Conservation (phyloP, 1,140 invertebrate species). For the Drosophila auraria region DNA sequence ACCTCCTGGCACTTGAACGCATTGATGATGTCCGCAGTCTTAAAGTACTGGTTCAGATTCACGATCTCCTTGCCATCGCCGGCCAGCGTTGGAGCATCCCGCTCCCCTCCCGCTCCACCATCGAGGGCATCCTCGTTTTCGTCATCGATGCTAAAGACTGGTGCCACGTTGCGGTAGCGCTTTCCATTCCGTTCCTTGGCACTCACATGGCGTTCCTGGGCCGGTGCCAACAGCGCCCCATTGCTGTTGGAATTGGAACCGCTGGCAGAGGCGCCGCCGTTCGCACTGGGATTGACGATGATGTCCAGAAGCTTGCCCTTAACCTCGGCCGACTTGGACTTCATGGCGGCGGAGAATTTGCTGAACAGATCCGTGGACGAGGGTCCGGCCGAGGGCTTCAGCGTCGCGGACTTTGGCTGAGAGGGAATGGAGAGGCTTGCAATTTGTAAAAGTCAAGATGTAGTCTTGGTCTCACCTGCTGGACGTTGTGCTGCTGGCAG, state of each 20-base stretch:
- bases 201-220: slow-evolving; percentile 91
- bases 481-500: slow-evolving; percentile 86
- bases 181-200: slow-evolving; percentile 92
- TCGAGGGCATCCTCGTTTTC: slow-evolving; percentile 90
- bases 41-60: slow-evolving; percentile 90
- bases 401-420: slow-evolving; percentile 48
- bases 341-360: slow-evolving; percentile 92
- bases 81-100: slow-evolving; percentile 50
- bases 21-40: slow-evolving; percentile 93
- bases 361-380: slow-evolving; percentile 90
- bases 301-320: slow-evolving; percentile 97
- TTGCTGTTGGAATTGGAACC: slow-evolving; percentile 22
- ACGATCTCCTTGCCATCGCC: slow-evolving; percentile 89
- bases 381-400: slow-evolving; percentile 59
- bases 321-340: slow-evolving; percentile 95
- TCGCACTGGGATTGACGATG: slow-evolving; percentile 92
- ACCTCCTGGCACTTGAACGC: slow-evolving; percentile 97
- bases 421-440: neutral
- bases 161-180: slow-evolving; percentile 94
- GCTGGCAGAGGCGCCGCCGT: slow-evolving; percentile 36
- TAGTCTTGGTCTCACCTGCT: slow-evolving; percentile 41
- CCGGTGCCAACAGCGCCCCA: slow-evolving; percentile 75
- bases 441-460: neutral
- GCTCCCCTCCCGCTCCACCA: slow-evolving; percentile 12
- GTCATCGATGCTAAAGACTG: slow-evolving; percentile 98